Evolutionary conservation across 2,113 vertebrate species (phyloP).

Genomic region (Hypocryptadius cinnamomeus): DNA sequence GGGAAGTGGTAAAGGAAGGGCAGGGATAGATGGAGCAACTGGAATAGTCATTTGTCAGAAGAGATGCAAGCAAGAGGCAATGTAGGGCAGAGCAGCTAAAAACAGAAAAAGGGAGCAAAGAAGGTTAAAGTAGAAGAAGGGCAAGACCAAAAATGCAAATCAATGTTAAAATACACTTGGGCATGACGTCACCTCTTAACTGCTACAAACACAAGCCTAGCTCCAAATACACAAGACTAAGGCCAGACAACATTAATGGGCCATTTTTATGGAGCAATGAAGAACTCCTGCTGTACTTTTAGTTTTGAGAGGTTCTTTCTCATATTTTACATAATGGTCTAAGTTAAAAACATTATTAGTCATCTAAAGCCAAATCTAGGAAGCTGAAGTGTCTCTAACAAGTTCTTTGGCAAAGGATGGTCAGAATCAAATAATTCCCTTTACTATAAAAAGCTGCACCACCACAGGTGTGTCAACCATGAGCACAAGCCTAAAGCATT

Average conservation of each 20-base stretch:
- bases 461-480: not conserved
- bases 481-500: not conserved
- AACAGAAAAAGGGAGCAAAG: slow-evolving; percentile 13
- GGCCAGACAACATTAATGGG: not conserved
- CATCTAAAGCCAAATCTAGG: not conserved
- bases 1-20: not conserved
- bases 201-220: not conserved
- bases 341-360: not conserved
- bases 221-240: not conserved
- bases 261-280: not conserved
- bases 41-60: not conserved
- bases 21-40: not conserved
- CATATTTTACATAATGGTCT: not conserved
- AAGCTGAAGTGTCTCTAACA: not conserved
- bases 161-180: not conserved
- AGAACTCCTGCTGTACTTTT: not conserved
- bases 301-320: not conserved
- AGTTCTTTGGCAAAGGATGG: not conserved
- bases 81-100: slow-evolving; percentile 38
- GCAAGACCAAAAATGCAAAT: not conserved
- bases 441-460: not conserved
- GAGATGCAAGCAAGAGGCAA: not conserved
- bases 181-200: not conserved
- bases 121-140: slow-evolving; percentile 16
- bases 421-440: not conserved